A percentile compares a stretch with the other conserved stretches of the same genome.
These are phyloP conservation scores for Acyrthosiphon pisum DNA, from an alignment of 1,140 invertebrate species.

Conservation along the genomic window DNA sequence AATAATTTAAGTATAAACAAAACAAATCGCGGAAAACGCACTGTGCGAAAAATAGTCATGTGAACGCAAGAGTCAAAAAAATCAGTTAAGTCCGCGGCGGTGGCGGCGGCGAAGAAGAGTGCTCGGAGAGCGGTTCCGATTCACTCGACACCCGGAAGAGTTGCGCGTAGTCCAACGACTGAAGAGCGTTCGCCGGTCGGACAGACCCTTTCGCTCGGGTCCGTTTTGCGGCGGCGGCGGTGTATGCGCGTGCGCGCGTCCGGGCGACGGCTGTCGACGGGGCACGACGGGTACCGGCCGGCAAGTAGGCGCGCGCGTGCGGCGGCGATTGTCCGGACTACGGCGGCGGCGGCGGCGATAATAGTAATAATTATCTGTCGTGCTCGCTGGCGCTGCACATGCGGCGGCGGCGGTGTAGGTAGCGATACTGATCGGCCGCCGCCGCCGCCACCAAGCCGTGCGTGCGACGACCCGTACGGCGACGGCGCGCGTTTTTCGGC, in stretches of 20 bases:
- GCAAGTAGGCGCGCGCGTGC: not conserved
- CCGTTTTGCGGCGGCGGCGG: not conserved
- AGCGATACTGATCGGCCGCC: not conserved
- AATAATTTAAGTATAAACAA: not conserved
- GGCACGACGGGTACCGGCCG: not conserved
- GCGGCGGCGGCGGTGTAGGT: not conserved
- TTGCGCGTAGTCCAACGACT: conserved; percentile 53
- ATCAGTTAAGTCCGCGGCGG: not conserved
- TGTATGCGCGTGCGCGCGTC: not conserved
- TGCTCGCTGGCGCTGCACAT: not conserved
- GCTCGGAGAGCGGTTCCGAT: conserved; percentile 50
- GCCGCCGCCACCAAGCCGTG: not conserved
- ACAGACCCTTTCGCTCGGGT: conserved; percentile 23
- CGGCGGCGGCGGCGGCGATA: not conserved
- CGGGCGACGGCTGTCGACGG: not conserved
- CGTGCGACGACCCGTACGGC: not conserved
- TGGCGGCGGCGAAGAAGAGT: not conserved
- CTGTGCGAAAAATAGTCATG: not conserved
- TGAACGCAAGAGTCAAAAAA: not conserved
- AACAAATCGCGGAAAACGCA: not conserved
- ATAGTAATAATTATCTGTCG: not conserved
- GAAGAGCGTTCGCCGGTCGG: conserved; percentile 1
- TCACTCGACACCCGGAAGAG: conserved; percentile 51
- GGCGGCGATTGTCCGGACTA: not conserved
- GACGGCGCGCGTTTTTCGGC: conserved; percentile 45